A percentile compares a stretch with the other conserved stretches of the same genome.
These are phyloP conservation scores for Brotula barbata DNA, from an alignment of 2,797 vertebrate species.

Conservation along the genomic window DNA sequence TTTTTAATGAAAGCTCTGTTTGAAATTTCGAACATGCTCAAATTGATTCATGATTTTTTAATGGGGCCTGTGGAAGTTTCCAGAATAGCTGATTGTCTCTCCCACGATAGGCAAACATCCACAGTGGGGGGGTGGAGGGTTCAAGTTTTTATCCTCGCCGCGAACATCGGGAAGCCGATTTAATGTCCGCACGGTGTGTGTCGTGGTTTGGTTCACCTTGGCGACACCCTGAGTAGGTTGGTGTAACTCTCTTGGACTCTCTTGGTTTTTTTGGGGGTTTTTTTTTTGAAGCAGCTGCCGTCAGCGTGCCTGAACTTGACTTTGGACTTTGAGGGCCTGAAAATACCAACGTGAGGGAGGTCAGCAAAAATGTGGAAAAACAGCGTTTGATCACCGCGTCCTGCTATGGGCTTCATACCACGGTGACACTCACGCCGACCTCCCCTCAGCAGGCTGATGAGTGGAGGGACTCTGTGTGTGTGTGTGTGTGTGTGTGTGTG, in stretches of 20 bases:
- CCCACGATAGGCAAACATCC: conserved; percentile 57
- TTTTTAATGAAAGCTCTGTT: conserved; percentile 75
- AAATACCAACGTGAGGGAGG: conserved; percentile 17
- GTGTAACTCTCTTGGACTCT: too few relatives aligned
- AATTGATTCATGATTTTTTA: conserved; percentile 77
- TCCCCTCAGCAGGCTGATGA: neutral
- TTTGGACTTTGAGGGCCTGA: neutral
- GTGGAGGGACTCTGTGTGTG: neutral
- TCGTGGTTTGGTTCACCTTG: too few relatives aligned
- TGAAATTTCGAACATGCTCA: conserved; percentile 73
- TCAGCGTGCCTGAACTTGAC: conserved; percentile 21
- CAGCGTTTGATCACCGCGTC: neutral
- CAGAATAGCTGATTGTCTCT: conserved; percentile 68
- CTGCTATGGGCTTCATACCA: conserved; percentile 1
- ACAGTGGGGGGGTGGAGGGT: conserved; percentile 10
- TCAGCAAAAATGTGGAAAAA: conserved; percentile 27
- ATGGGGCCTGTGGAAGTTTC: conserved; percentile 60
- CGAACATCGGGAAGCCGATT: too few relatives aligned
- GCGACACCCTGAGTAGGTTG: too few relatives aligned
- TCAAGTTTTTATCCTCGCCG: conserved; percentile 24
- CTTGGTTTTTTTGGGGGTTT: too few relatives aligned
- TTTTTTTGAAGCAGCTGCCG: neutral
- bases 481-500: conserved; percentile 1
- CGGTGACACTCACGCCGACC: conserved; percentile 1
- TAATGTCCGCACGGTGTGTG: too few relatives aligned